Evolutionary conservation across 2,797 vertebrate species (phyloP).

Genomic region (Alosa sapidissima): DNA sequence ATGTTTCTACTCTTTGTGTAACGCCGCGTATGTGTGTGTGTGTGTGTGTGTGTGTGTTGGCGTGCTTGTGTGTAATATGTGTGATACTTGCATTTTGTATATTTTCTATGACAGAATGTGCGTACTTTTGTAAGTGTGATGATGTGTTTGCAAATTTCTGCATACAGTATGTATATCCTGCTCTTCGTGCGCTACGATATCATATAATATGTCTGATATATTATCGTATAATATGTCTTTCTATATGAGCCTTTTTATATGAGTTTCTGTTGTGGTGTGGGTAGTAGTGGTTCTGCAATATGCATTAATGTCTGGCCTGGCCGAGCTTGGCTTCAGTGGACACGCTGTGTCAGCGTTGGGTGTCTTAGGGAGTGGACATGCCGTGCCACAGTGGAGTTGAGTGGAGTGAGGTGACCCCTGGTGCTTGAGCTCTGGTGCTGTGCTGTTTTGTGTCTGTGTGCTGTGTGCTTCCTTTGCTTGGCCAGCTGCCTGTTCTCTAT

Average conservation of each 20-base stretch:
- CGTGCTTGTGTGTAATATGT: background rate
- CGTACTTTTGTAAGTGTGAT: background rate
- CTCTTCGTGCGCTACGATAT: background rate
- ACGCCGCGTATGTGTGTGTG: background rate
- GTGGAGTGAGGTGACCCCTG: no score
- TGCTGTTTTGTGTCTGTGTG: constrained; percentile 60
- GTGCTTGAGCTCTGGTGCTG: constrained; percentile 11
- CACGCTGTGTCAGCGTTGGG: background rate
- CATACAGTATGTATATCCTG: background rate
- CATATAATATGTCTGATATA: background rate
- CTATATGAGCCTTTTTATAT: background rate
- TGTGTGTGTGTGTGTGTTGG: background rate
- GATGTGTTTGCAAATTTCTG: background rate
- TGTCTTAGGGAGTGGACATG: background rate
- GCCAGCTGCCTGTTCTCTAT: background rate
- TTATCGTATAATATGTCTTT: background rate
- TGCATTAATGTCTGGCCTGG: background rate
- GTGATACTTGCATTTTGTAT: background rate
- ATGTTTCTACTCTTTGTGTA: background rate
- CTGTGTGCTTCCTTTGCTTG: constrained; percentile 41
- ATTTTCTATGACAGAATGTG: background rate
- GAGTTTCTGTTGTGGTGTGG: background rate
- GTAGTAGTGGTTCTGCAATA: background rate
- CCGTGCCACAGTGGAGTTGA: background rate
- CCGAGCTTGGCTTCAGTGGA: background rate